Conservation (phyloP, 2,888 invertebrate species). For the Hipparchia sbordonii region DNA sequence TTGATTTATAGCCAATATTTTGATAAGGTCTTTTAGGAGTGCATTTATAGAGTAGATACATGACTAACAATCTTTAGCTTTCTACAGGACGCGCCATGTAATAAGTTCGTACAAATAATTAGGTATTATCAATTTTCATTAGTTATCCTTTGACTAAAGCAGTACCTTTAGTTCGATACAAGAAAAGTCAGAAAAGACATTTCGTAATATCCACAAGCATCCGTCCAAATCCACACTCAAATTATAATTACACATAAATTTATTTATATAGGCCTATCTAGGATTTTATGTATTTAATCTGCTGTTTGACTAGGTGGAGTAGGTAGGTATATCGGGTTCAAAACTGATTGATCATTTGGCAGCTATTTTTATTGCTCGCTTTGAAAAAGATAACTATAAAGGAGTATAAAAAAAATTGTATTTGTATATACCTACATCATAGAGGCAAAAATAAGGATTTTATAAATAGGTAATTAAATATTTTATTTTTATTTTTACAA, state of each 20-base stretch:
- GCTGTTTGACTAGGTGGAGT: constrained; percentile 78
- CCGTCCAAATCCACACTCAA: constrained; percentile 64
- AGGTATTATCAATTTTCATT: background rate
- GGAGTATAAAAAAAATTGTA: background rate
- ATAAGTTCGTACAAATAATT: no score
- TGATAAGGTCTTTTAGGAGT: no score
- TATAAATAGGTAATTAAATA: background rate
- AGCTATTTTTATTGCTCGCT: background rate
- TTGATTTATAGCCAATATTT: no score
- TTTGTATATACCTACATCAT: background rate
- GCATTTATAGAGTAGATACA: no score
- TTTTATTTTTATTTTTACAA: background rate
- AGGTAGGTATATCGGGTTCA: constrained; percentile 45
- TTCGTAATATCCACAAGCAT: constrained; percentile 68
- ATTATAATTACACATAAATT: constrained; percentile 64
- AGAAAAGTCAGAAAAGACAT: constrained; percentile 27
- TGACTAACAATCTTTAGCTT: no score
- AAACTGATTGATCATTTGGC: constrained; percentile 1
- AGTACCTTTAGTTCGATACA: background rate
- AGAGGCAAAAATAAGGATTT: background rate
- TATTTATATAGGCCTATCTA: constrained; percentile 60
- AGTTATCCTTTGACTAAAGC: constrained; percentile 15
- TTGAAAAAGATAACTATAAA: background rate
- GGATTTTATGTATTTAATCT: constrained; percentile 70
- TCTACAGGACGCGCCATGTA: no score